Evolutionary conservation across 2,113 vertebrate species (phyloP), one percentile per base, ranked within the genome.

Genomic region (Nothocercus nigrocapillus): DNA sequence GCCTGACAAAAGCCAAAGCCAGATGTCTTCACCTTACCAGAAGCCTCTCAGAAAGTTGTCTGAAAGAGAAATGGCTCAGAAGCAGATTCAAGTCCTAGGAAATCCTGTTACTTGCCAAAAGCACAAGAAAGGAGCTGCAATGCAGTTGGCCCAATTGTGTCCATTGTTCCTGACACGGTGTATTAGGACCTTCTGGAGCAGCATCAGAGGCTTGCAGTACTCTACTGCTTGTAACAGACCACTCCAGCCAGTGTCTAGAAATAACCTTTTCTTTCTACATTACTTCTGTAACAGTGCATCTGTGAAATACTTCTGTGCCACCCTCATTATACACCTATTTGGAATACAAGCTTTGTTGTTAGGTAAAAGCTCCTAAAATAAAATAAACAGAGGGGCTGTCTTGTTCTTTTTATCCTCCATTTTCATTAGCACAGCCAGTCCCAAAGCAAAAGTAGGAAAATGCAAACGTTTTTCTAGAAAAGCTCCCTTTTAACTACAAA

Each of bases 161-260:
- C 77, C 74, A 61, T 82, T 93, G 78, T 45, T 94, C 34, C 86
- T 92, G 74, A 82, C 54, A 85, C 0, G 5, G 66, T 64, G 38
- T 73, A 40, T 79, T 85, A 89, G 34, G 77, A 85, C 58, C 27
- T 89, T 94, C 76, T 91, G 86, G 78, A 97, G 81, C 22, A 62
- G 22, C 78, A 86, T 93, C 88, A 90, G 85, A 96, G 73, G 91
- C 32, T 86, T 21, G 56, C 56, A 61, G 34, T 58, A 74, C 0
- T 0, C 61, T 86, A 84, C 82, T 75, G 61, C 61, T 83, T 88
- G 25, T 75, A 90, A 49, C 6, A 90, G 42, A 8, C 47, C 38
- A 32, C 0, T 0, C 69, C 73, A 90, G 80, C 47, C 69, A 84
- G 24, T 4, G 27, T 42, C 73, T 81, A 88, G 69, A 78, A 95